phyloP scores from a whole-genome alignment of 2,797 vertebrate species.

The Lagodon rhomboides region DNA sequence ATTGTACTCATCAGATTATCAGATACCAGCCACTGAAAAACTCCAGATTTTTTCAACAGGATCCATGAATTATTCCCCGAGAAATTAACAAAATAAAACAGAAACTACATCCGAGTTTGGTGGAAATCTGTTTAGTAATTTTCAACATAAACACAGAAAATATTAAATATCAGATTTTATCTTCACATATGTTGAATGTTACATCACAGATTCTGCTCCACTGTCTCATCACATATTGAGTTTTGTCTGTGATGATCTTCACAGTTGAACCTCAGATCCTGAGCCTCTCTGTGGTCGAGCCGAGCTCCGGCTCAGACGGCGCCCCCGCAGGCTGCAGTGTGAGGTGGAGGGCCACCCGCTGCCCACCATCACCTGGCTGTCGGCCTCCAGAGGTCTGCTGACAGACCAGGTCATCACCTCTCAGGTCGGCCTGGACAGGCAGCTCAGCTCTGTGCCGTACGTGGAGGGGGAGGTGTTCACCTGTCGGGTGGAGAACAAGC shows the following conservation, averaged over 20 bases:
- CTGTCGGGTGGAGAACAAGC: constrained; percentile 19
- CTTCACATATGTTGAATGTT: no score
- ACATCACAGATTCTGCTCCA: no score
- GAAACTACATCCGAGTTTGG: no score
- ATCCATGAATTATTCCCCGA: no score
- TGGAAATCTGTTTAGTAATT: no score
- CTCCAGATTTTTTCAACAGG: no score
- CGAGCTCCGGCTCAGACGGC: neutral
- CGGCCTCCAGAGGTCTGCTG: neutral
- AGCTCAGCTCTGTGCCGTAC: constrained; percentile 29
- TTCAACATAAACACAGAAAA: no score
- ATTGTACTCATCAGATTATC: no score
- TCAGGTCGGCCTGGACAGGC: fast-evolving
- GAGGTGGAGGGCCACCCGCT: constrained; percentile 25
- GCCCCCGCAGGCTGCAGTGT: constrained; percentile 37
- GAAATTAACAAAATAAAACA: no score
- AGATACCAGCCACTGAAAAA: no score
- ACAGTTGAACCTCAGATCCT: constrained; percentile 23
- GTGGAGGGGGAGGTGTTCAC: constrained; percentile 20
- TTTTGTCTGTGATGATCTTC: neutral
- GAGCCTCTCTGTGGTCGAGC: constrained; percentile 8
- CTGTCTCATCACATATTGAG: neutral
- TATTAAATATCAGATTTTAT: no score
- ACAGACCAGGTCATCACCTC: neutral
- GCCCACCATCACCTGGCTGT: constrained; percentile 30